phyloP scores from a whole-genome alignment of 2,113 vertebrate genomes.

The Scophthalmus maximus region DNA sequence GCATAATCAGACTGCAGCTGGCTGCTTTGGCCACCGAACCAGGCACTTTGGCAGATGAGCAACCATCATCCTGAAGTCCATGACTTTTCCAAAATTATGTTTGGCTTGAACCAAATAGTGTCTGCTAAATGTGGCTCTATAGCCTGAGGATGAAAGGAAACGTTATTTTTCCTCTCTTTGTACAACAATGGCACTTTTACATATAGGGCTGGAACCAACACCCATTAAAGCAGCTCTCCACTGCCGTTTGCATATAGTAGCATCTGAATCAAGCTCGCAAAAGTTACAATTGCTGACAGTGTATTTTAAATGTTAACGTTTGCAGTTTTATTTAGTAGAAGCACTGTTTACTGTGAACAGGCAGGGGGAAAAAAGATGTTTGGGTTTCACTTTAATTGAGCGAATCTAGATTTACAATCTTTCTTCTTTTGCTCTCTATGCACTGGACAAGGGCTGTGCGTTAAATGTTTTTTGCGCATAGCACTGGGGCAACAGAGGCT shows the following conservation, averaged over 20 bases:
- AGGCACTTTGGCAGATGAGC: constrained; percentile 16
- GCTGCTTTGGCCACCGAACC: neutral
- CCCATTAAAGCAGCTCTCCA: constrained; percentile 19
- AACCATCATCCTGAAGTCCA: neutral
- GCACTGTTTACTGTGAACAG: constrained; percentile 1
- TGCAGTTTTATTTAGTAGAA: constrained; percentile 4
- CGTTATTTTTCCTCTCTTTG: neutral
- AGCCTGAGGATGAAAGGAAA: constrained; percentile 12
- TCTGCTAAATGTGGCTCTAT: constrained; percentile 1
- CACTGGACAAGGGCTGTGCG: too few species aligned
- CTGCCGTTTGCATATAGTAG: constrained; percentile 18
- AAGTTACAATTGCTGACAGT: constrained; percentile 33
- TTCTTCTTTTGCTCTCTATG: neutral
- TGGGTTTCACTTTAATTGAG: neutral
- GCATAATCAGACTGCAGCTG: constrained; percentile 17
- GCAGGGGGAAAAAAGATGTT: neutral
- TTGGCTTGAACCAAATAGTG: neutral
- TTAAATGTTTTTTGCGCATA: too few species aligned
- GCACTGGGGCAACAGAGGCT: too few species aligned
- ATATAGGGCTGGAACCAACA: constrained; percentile 29
- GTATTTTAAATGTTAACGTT: constrained; percentile 18
- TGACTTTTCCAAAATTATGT: constrained; percentile 10
- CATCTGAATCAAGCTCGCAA: constrained; percentile 16
- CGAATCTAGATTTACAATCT: neutral
- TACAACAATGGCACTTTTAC: constrained; percentile 24